These are phyloP conservation scores for Balaenoptera acutorostrata DNA, from an alignment of 2,113 vertebrate species.

Conservation along the genomic window DNA sequence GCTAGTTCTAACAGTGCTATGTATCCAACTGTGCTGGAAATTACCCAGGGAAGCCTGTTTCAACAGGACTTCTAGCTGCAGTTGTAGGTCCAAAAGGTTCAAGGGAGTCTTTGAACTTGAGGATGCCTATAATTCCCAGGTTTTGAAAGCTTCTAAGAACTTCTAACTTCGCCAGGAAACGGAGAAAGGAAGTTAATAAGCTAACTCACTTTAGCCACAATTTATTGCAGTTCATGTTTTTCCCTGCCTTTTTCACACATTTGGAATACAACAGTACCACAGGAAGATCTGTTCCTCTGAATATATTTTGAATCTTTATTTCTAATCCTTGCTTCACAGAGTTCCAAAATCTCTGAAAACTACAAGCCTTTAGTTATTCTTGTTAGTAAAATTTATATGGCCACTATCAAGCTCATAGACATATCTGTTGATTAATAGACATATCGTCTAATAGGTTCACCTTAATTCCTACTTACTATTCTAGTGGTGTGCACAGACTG, in stretches of 20 bases:
- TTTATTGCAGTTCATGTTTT: constrained; percentile 55
- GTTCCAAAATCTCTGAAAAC: background rate
- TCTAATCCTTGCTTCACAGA: background rate
- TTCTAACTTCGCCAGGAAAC: constrained; percentile 23
- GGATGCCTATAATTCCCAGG: constrained; percentile 64
- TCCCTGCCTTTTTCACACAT: constrained; percentile 47
- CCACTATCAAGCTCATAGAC: background rate
- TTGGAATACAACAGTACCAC: constrained; percentile 30
- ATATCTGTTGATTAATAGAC: background rate
- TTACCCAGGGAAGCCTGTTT: constrained; percentile 63
- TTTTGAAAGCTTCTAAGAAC: constrained; percentile 50
- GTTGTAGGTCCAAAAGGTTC: constrained; percentile 40
- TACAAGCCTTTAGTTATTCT: background rate
- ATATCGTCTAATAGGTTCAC: background rate
- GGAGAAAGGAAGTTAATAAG: constrained; percentile 57
- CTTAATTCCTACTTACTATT: background rate
- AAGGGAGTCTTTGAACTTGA: constrained; percentile 68
- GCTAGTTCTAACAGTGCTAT: background rate
- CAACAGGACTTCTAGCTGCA: constrained; percentile 56
- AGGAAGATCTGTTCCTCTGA: background rate
- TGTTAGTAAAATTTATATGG: background rate
- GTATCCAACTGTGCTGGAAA: constrained; percentile 36
- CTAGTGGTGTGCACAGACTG: background rate
- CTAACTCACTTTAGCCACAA: constrained; percentile 23
- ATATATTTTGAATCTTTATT: background rate